Percentiles rank a stretch among this genome's conserved stretches.
Evolutionary conservation across 2,797 vertebrate species (phyloP).

Genomic region (Cheirogaleus major): DNA sequence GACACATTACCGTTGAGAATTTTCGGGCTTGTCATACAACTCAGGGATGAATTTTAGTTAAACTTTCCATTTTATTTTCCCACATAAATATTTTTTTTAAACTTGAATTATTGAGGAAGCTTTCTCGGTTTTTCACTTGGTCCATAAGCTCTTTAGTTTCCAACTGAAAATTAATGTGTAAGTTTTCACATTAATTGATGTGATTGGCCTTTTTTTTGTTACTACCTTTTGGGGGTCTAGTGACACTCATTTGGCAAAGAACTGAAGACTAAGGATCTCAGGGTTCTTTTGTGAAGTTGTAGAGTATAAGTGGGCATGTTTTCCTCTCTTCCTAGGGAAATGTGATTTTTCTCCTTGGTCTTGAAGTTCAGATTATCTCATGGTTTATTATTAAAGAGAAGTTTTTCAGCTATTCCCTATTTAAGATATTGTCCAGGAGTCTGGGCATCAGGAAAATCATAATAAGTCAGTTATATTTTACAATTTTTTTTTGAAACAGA

Average conservation of each 20-base stretch:
- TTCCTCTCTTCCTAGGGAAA: not conserved
- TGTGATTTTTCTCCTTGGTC: not conserved
- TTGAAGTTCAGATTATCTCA: not conserved
- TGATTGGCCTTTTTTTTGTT: not conserved
- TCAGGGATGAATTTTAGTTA: not conserved
- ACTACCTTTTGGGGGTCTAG: not conserved
- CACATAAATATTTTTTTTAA: not conserved
- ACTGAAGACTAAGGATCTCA: not conserved
- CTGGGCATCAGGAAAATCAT: not conserved
- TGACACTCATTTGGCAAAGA: not conserved
- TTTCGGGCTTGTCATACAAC: not conserved
- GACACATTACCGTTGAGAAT: not conserved
- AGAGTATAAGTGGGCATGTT: not conserved
- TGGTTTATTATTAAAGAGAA: slow-evolving; percentile 8
- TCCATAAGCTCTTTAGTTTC: not conserved
- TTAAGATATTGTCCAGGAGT: slow-evolving; percentile 4
- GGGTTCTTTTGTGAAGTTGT: not conserved
- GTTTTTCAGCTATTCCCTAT: not conserved
- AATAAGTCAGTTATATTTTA: slow-evolving; percentile 51
- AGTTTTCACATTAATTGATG: not conserved
- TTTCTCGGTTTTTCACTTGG: not conserved
- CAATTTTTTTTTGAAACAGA: not conserved
- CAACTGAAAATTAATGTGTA: not conserved
- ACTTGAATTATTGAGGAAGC: not conserved
- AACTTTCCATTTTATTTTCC: not conserved